Conservation (phyloP, 2,113 vertebrate species). For the Eonycteris spelaea region DNA sequence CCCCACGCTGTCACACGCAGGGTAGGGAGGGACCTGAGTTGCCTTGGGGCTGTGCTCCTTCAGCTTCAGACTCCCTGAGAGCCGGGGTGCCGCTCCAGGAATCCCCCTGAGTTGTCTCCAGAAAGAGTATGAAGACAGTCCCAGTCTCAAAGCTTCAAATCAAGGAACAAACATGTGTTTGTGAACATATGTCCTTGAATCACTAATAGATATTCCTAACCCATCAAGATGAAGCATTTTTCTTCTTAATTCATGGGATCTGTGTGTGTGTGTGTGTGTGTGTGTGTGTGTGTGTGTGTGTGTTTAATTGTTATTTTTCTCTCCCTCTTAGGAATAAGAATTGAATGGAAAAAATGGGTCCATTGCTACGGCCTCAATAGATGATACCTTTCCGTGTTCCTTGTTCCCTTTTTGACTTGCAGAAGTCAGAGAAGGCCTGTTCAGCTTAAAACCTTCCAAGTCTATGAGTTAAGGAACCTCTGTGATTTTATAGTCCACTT, state of each 20-base stretch:
- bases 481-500: background rate
- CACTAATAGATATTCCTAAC: background rate
- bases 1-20: rapidly evolving
- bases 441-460: background rate
- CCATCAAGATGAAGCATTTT: background rate
- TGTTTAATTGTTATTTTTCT: background rate
- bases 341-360: background rate
- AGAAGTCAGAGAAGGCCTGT: background rate
- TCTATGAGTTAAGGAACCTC: constrained; percentile 5
- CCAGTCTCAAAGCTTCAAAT: background rate
- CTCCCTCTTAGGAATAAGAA: background rate
- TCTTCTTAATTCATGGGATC: background rate
- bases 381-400: background rate
- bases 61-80: background rate
- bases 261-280: no score
- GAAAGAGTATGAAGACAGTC: background rate
- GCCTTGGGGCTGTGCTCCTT: background rate
- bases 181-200: background rate
- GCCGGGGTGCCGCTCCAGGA: background rate
- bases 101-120: background rate
- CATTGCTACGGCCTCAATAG: background rate
- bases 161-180: background rate
- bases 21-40: background rate
- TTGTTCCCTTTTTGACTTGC: background rate
- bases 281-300: no score